phyloP scores from a whole-genome alignment of 2,797 vertebrate genomes.

The Esox lucius region DNA sequence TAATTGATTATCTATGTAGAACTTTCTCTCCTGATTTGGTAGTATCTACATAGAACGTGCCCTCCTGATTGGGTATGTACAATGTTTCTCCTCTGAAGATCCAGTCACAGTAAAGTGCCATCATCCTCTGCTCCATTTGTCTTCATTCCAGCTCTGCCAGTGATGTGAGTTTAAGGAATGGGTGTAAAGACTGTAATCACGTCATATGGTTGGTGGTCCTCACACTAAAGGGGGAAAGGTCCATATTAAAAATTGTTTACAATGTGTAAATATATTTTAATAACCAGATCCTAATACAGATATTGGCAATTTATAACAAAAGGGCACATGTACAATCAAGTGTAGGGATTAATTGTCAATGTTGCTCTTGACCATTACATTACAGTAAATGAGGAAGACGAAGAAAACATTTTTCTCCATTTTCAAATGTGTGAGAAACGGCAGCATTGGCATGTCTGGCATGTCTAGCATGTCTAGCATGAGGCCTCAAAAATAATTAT shows the following conservation, averaged over 20 bases:
- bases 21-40: conserved; percentile 24
- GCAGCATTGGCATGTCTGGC: too few relatives aligned
- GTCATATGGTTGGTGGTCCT: conserved; percentile 55
- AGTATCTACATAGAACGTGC: conserved; percentile 9
- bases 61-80: conserved; percentile 42
- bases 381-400: not conserved
- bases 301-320: not conserved
- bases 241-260: conserved; percentile 3
- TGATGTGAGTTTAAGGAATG: conserved; percentile 70
- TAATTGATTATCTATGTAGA: conserved; percentile 17
- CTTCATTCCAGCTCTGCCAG: conserved; percentile 65
- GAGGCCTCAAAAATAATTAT: too few relatives aligned
- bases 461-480: too few relatives aligned
- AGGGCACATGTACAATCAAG: not conserved
- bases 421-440: too few relatives aligned
- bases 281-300: not conserved
- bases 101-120: conserved; percentile 70
- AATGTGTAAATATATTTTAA: not conserved
- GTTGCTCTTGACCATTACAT: not conserved
- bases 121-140: conserved; percentile 46
- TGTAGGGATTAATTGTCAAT: not conserved
- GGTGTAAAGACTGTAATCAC: conserved; percentile 73
- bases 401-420: not conserved
- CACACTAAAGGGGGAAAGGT: conserved; percentile 38
- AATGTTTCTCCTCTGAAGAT: conserved; percentile 39